Evolutionary conservation across 2,113 vertebrate species (phyloP), one percentile per base, ranked within the genome.

Genomic region (Pseudolaguvia tuberculata): DNA sequence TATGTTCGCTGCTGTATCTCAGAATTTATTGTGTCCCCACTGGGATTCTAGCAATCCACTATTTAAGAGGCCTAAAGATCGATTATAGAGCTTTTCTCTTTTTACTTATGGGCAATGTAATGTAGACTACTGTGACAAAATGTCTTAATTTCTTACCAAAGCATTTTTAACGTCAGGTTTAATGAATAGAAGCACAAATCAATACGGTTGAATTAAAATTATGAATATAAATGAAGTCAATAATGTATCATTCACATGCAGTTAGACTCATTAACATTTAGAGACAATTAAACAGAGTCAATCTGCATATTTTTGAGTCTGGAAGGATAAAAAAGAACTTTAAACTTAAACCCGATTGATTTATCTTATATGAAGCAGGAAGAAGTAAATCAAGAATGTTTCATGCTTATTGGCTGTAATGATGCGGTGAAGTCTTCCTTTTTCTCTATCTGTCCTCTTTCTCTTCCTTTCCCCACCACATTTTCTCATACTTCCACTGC

Each of bases 51-150:
- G 45, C 67, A 65, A 71, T 77, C 25, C 61, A 45, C 27, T 23
- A 48, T 55, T 65, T 53, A 62, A n/a, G 17, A 39, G 42, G 61
- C n/a, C 52, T 72, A 80, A 72, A 29, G 76, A 42, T 59, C 25
- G 23, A 80, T 73, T 73, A 57, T 17, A 14, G 45, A 51, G 45
- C 27, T 56, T 75, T 75, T 23, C 59, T 3, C 27, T n/a, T 71
- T 76, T 69, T 18, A 47, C 12, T 12, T 75, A 13, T 25, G 42
- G 20, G 10, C 57, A 42, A 50, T 50, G 17, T 58, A 35, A 21
- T 58, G 20, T 55, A 68, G 18, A 20, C 25, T 21, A n/a, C 25
- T 27, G 2, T 53, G 20, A 20, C 8, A 23, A 18, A 42, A 35
- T 39, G 21, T 50, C 23, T 42, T 55, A 31, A 65, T 45, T 35